phyloP scores from a whole-genome alignment of 30 jellyfish, hydroid and myxozoan species.

The Calvadosia cruxmelitensis region DNA sequence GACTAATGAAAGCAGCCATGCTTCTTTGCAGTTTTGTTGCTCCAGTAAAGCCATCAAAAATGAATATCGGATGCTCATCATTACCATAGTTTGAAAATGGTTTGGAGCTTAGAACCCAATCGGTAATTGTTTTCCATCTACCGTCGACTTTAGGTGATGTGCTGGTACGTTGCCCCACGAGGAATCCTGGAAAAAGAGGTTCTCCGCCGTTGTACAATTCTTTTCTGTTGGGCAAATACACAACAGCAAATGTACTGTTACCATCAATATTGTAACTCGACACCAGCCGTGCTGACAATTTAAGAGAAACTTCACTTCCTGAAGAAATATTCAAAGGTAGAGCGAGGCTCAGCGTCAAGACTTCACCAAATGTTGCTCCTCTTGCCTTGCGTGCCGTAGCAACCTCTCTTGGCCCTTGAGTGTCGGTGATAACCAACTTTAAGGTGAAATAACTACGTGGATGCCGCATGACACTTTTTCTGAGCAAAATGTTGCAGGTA shows the following conservation, averaged over 20 bases:
- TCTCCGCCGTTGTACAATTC: background rate
- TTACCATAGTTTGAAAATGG: background rate
- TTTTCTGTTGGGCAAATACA: background rate
- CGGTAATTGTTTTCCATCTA: background rate
- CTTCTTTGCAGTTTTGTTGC: background rate
- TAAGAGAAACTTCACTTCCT: background rate
- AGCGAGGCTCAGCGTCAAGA: background rate
- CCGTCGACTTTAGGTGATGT: background rate
- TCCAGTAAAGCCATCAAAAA: background rate
- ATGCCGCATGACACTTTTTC: background rate
- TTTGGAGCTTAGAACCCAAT: background rate
- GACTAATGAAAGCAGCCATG: background rate
- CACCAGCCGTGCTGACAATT: background rate
- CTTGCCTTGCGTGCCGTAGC: background rate
- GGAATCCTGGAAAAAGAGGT: background rate
- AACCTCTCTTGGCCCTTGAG: background rate
- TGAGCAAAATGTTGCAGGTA: background rate
- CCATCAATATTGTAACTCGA: background rate
- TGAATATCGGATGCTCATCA: background rate
- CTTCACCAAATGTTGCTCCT: background rate
- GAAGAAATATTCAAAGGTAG: background rate
- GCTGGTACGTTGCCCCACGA: background rate
- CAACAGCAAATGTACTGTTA: background rate
- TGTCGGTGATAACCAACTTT: background rate
- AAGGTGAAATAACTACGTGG: background rate